These are phyloP conservation scores for Todiramphus saurophagus DNA, from an alignment of 2,113 vertebrate species.

Conservation along the genomic window DNA sequence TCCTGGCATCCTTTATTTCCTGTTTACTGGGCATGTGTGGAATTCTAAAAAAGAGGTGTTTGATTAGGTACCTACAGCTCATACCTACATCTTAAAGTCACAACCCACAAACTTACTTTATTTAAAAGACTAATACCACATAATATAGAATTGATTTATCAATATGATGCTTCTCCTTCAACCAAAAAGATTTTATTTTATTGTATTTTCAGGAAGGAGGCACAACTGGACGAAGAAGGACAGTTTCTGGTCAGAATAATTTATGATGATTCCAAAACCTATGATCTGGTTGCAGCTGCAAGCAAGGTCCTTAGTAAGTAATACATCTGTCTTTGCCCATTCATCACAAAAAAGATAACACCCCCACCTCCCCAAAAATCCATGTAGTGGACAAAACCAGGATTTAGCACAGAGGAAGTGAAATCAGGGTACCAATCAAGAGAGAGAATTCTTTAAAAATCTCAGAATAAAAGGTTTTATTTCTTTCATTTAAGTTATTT, in stretches of 20 bases:
- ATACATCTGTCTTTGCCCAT: neutral
- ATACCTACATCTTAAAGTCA: neutral
- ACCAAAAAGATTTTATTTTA: neutral
- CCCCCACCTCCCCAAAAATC: neutral
- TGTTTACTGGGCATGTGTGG: neutral
- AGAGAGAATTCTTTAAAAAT: neutral
- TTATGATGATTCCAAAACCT: constrained; percentile 97
- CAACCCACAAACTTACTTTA: neutral
- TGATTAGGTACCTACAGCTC: neutral
- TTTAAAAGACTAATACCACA: neutral
- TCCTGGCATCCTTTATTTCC: neutral
- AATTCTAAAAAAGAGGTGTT: neutral
- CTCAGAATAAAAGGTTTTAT: neutral
- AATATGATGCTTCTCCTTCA: neutral
- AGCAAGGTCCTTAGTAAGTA: constrained; percentile 98
- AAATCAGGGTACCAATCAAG: neutral
- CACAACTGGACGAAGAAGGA: constrained; percentile 96
- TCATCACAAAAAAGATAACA: neutral
- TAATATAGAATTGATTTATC: neutral
- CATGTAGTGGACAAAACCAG: neutral
- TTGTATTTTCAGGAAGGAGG: constrained; percentile 85
- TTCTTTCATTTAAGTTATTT: neutral
- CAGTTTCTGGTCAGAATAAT: constrained; percentile 99
- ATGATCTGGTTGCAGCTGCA: constrained; percentile 94
- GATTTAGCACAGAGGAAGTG: neutral